Evolutionary conservation across 2,888 invertebrate species (phyloP).

Genomic region (Onchidella celtica): DNA sequence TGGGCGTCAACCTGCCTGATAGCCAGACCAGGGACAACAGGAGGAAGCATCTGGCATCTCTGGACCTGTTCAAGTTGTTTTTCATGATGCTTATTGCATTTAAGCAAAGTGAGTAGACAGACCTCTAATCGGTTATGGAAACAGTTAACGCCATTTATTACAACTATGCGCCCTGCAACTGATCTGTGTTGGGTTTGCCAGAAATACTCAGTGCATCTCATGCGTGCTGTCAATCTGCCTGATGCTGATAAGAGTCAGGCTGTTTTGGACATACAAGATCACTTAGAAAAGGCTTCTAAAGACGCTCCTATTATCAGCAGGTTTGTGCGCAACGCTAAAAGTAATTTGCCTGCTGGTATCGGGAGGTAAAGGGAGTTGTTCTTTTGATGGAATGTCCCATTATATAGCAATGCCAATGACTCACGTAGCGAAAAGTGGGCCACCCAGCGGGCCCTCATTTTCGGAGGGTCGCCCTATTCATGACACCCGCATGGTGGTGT

Average conservation of each 20-base stretch:
- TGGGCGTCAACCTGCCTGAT: too few relatives aligned
- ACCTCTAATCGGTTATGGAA: not conserved
- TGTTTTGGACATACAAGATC: not conserved
- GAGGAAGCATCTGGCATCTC: too few relatives aligned
- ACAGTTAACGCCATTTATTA: not conserved
- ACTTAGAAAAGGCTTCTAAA: not conserved
- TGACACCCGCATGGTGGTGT: too few relatives aligned
- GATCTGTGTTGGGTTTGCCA: slow-evolving; percentile 29
- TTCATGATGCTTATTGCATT: not conserved
- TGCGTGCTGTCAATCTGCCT: not conserved
- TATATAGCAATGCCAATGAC: too few relatives aligned
- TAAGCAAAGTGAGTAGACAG: too few relatives aligned
- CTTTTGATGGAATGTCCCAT: not conserved
- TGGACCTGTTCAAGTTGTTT: too few relatives aligned
- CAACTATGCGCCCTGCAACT: slow-evolving; percentile 12
- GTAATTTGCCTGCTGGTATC: not conserved
- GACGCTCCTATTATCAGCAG: not conserved
- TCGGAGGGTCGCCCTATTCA: too few relatives aligned
- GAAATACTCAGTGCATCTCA: not conserved
- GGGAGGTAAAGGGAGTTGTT: not conserved
- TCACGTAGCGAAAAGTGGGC: too few relatives aligned
- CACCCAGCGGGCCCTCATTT: too few relatives aligned
- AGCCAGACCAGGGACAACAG: too few relatives aligned
- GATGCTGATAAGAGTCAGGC: not conserved
- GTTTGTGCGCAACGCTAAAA: not conserved